Percentiles rank a stretch among this genome's conserved stretches.
Conservation (phyloP, 2,113 vertebrate genomes). For the Halichoerus grypus region DNA sequence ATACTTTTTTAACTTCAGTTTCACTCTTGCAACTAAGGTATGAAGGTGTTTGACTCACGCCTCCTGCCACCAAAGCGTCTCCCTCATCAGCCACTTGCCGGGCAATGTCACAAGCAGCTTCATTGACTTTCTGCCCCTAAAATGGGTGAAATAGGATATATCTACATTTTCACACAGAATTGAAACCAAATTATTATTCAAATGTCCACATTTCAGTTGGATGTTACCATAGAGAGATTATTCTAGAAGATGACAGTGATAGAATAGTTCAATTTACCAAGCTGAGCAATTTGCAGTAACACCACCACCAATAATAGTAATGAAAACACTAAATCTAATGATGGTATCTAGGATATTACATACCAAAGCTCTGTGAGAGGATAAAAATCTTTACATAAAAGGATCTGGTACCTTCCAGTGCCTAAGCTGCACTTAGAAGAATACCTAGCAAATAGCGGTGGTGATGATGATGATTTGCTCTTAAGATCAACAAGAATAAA, state of each 20-base stretch:
- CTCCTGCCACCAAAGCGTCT: conserved; percentile 96
- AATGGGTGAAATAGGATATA: conserved; percentile 39
- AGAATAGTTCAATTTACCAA: not conserved
- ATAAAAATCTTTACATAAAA: not conserved
- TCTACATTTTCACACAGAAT: conserved; percentile 8
- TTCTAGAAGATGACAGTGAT: not conserved
- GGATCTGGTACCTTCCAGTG: not conserved
- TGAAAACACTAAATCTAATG: not conserved
- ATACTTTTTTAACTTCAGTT: conserved; percentile 93
- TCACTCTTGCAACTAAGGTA: conserved; percentile 97
- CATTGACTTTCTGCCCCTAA: conserved; percentile 95
- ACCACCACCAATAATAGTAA: not conserved
- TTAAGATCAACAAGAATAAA: conserved; percentile 49
- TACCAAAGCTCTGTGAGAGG: not conserved
- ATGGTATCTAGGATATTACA: not conserved
- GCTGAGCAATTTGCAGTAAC: not conserved
- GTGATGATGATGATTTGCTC: not conserved
- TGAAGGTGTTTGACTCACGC: conserved; percentile 94
- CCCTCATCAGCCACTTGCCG: conserved; percentile 95
- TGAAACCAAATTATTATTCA: not conserved
- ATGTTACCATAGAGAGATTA: not conserved
- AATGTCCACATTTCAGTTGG: not conserved
- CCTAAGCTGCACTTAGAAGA: not conserved
- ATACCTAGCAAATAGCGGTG: not conserved
- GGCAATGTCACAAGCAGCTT: conserved; percentile 98